Percentiles rank a stretch among this genome's conserved stretches.
These are phyloP conservation scores for Plagiodera versicolora DNA, from an alignment of 2,888 invertebrate genomes.

Conservation along the genomic window DNA sequence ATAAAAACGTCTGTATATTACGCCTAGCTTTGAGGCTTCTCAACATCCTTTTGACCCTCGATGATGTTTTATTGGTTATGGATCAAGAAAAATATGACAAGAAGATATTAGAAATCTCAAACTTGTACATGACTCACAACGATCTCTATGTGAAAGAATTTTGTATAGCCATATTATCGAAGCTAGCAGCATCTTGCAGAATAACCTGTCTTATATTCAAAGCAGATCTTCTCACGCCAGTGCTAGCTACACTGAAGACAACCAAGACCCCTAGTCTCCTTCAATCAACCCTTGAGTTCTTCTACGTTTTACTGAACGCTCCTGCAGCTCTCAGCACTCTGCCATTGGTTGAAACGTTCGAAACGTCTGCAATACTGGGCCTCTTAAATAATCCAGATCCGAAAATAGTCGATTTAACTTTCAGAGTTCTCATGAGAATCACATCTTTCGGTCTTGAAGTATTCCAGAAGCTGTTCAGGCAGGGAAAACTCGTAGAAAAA, in stretches of 20 bases:
- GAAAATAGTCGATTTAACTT: constrained; percentile 29
- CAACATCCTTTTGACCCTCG: constrained; percentile 35
- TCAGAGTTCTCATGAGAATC: constrained; percentile 38
- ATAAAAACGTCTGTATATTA: constrained; percentile 43
- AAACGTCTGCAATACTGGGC: constrained; percentile 32
- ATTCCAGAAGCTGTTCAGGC: constrained; percentile 37
- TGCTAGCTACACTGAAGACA: constrained; percentile 37
- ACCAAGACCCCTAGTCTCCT: constrained; percentile 35
- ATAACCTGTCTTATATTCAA: constrained; percentile 38
- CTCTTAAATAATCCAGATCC: constrained; percentile 31
- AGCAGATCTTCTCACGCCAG: constrained; percentile 37
- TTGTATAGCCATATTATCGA: constrained; percentile 38
- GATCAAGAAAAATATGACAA: constrained; percentile 42
- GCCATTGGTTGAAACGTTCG: constrained; percentile 36
- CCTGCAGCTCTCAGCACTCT: constrained; percentile 36
- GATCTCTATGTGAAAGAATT: constrained; percentile 40
- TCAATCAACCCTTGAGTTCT: constrained; percentile 35
- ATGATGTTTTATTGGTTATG: constrained; percentile 39
- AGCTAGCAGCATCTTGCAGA: constrained; percentile 35
- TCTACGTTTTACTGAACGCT: constrained; percentile 37
- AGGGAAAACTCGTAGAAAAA: constrained; percentile 38
- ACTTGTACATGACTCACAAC: constrained; percentile 38
- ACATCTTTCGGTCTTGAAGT: constrained; percentile 37
- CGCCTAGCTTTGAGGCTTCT: constrained; percentile 40
- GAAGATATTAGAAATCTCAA: constrained; percentile 37